Percentiles rank a stretch among this genome's conserved stretches.
Evolutionary conservation across 1,140 invertebrate genomes (phyloP).

Genomic region (Drosophila sproati): DNA sequence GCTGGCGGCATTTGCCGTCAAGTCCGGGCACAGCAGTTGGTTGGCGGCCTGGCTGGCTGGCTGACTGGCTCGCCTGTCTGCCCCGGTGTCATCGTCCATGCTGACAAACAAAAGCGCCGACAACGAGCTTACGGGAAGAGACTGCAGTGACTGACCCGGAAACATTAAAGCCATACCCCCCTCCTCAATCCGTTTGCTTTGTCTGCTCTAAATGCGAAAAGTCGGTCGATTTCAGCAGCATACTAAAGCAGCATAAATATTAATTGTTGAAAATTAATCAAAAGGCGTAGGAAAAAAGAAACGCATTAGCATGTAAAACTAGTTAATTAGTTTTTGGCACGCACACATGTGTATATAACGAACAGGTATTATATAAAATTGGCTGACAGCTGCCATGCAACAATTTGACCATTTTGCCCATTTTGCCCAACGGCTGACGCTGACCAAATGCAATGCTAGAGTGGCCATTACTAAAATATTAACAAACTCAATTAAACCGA

Average conservation of each 20-base stretch:
- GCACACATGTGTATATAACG: slow-evolving; percentile 34
- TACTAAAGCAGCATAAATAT: slow-evolving; percentile 77
- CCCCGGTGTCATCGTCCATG: slow-evolving; percentile 75
- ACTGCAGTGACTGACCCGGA: slow-evolving; percentile 80
- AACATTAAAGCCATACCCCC: slow-evolving; percentile 64
- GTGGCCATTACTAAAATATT: slow-evolving; percentile 80
- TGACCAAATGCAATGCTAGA: slow-evolving; percentile 43
- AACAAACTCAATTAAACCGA: slow-evolving; percentile 81
- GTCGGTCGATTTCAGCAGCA: slow-evolving; percentile 36
- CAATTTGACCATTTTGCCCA: slow-evolving; percentile 57
- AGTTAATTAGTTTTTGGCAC: slow-evolving; percentile 80
- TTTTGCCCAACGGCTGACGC: slow-evolving; percentile 25
- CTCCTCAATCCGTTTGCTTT: slow-evolving; percentile 34
- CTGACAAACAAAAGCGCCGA: slow-evolving; percentile 81
- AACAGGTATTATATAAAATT: slow-evolving; percentile 65
- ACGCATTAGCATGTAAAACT: slow-evolving; percentile 57
- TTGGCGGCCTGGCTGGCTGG: slow-evolving; percentile 5
- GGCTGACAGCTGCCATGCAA: slow-evolving; percentile 73
- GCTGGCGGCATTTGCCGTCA: slow-evolving; percentile 60
- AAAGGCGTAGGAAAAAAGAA: slow-evolving; percentile 55
- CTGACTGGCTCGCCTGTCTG: slow-evolving; percentile 23
- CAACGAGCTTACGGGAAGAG: slow-evolving; percentile 80
- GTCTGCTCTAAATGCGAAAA: slow-evolving; percentile 69
- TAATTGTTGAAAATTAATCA: slow-evolving; percentile 78
- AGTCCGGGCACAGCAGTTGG: slow-evolving; percentile 27